These are phyloP conservation scores for Nemoura dubitans DNA, from an alignment of 2,888 invertebrate species.

Conservation along the genomic window DNA sequence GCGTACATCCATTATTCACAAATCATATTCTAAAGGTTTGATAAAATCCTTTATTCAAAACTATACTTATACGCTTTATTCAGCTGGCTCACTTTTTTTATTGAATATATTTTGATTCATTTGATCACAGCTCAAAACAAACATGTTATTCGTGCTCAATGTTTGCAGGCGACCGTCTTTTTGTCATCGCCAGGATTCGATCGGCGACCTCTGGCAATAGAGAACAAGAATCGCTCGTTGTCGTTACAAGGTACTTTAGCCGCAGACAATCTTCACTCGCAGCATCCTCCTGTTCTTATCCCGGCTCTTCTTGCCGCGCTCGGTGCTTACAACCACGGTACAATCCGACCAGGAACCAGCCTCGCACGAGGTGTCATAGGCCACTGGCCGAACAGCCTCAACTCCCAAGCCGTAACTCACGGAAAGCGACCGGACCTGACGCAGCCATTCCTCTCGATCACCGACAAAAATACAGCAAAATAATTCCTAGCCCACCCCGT, in stretches of 20 bases:
- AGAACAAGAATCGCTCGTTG: slow-evolving; percentile 44
- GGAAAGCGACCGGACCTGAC: background rate
- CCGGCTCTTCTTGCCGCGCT: background rate
- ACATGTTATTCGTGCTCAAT: slow-evolving; percentile 28
- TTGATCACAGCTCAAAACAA: slow-evolving; percentile 31
- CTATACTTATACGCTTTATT: slow-evolving; percentile 10
- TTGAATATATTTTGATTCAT: slow-evolving; percentile 33
- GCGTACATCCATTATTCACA: slow-evolving; percentile 41
- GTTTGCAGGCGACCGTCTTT: slow-evolving; percentile 8
- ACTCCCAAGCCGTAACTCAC: background rate
- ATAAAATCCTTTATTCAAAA: slow-evolving; percentile 26
- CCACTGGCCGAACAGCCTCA: background rate
- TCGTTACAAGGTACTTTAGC: slow-evolving; percentile 46
- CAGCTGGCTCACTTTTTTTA: slow-evolving; percentile 36
- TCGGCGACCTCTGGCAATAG: background rate
- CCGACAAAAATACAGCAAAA: background rate
- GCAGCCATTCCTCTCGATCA: background rate
- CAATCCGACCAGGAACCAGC: slow-evolving; percentile 1
- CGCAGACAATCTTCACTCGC: slow-evolving; percentile 18
- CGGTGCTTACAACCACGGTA: background rate
- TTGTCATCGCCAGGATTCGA: background rate
- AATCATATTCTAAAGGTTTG: slow-evolving; percentile 38
- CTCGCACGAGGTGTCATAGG: background rate
- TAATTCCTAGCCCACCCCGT: background rate
- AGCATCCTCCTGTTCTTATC: slow-evolving; percentile 15